These are phyloP conservation scores for Dipodomys stephensi DNA, from an alignment of 2,113 vertebrate genomes.

Conservation along the genomic window DNA sequence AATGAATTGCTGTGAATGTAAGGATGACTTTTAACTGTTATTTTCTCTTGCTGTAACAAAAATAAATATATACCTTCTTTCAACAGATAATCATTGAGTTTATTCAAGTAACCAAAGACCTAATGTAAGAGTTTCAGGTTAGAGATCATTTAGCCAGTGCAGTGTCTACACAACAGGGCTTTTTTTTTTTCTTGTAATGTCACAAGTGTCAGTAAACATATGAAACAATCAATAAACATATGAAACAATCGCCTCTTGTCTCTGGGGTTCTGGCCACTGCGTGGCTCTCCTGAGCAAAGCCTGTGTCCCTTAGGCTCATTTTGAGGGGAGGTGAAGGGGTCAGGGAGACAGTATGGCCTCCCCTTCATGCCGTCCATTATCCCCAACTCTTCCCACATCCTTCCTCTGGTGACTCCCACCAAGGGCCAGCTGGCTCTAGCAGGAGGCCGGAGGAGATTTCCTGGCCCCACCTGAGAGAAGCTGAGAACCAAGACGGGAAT, in stretches of 20 bases:
- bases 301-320: not conserved
- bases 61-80: not conserved
- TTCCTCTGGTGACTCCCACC: not conserved
- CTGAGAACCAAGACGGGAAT: not conserved
- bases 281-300: not conserved
- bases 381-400: not conserved
- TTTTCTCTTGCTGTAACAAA: not conserved
- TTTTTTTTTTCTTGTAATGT: conserved; percentile 80
- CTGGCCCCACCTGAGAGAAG: not conserved
- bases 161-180: conserved; percentile 78
- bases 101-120: conserved; percentile 44
- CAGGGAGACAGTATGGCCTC: not conserved
- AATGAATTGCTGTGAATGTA: too few species aligned
- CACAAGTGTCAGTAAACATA: conserved; percentile 81
- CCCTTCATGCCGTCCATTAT: not conserved
- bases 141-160: conserved; percentile 74
- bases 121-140: conserved; percentile 76
- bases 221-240: not conserved
- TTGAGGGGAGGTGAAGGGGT: not conserved
- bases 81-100: conserved; percentile 16
- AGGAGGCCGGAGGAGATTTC: too few species aligned
- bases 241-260: not conserved
- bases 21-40: not conserved
- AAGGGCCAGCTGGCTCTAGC: not conserved
- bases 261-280: not conserved